Percentiles rank a stretch among this genome's conserved stretches.
Conservation (phyloP, 2,888 invertebrate species). For the Aradus depressus region DNA sequence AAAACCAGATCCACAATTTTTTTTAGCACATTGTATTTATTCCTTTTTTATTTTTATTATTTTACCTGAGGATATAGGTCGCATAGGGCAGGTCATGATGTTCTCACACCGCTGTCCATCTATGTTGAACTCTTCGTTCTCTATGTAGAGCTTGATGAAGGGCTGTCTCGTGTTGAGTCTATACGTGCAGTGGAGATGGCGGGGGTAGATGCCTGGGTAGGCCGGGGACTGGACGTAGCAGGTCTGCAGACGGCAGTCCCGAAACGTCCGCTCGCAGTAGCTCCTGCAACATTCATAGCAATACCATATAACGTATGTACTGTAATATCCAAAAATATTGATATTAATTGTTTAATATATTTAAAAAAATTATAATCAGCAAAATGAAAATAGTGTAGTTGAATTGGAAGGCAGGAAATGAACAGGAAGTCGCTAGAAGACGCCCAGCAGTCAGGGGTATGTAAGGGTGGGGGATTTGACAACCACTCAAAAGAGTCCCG, state of each 20-base stretch:
- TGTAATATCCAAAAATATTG: too few species aligned
- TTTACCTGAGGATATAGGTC: slow-evolving; percentile 73
- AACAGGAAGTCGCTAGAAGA: too few species aligned
- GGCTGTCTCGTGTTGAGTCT: slow-evolving; percentile 77
- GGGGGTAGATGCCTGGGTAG: slow-evolving; percentile 83
- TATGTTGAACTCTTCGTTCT: slow-evolving; percentile 87
- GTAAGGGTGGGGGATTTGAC: too few species aligned
- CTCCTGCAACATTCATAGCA: slow-evolving; percentile 47
- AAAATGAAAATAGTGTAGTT: too few species aligned
- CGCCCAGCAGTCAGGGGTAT: too few species aligned
- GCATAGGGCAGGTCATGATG: slow-evolving; percentile 88
- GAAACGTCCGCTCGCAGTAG: slow-evolving; percentile 77
- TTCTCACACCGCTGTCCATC: slow-evolving; percentile 89
- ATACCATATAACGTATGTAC: too few species aligned
- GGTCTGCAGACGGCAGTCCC: slow-evolving; percentile 78
- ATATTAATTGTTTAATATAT: too few species aligned
- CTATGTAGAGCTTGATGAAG: slow-evolving; percentile 63
- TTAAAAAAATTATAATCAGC: too few species aligned
- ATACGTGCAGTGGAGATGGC: slow-evolving; percentile 83
- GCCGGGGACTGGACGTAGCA: slow-evolving; percentile 91
- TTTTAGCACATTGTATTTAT: too few species aligned
- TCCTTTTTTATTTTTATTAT: slow-evolving; percentile 9
- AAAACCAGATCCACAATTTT: too few species aligned
- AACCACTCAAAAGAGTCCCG: too few species aligned
- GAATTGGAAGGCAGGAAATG: too few species aligned